Base-by-base conservation (phyloP, 37 sponge, comb jelly and placozoan species). In the Corticium candelabrum region DNA sequence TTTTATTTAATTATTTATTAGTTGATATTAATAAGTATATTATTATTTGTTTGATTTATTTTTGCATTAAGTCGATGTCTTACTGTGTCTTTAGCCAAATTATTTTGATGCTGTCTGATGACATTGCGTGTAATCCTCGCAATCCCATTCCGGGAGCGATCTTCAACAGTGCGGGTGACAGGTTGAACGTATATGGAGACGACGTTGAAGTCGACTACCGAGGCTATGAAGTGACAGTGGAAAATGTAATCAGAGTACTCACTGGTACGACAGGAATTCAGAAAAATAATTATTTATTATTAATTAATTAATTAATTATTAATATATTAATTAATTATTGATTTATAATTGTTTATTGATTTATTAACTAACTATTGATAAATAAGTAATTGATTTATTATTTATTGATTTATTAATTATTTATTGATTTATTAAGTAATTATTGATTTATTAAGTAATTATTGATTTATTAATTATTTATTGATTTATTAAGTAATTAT, bases 81-180 rank as follows among this genome's bases (percentile, higher is more conserved):
- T 2, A 37, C 33, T 38, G 32, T 21, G 37, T 77, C 1, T 74
- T 34, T 75, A 97, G 99, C 78, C 91, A 98, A 76, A 98, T 98
- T 37, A 98, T 98, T 40, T 73, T 98, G 50, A 98, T 98, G 99
- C 75, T 98, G 38, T 88, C 99, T 21, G 99, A 98, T 84, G 99
- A 98, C 77, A 94, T 98, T 90, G 92, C 99, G 0, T 98, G 99
- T 70, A 92, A 98, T 72, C 85, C 99, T 3, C 82, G 99, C 34
- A 98, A 98, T 71, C 85, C 94, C 0, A 76, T 80, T 34, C 92
- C 94, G 74, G 97, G 94, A 7, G 89, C 89, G 3, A 79, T 96
- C 0, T 89, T 90, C 76, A 92, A 92, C 79, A 90, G 91, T 77
- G 89, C 82, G 31, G 86, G 83, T 37, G 75, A 89, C 41, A 89